A percentile compares a stretch with the other conserved stretches of the same genome.
phyloP scores from a whole-genome alignment of 2,888 invertebrate genomes.

The Xestia sexstrigata region DNA sequence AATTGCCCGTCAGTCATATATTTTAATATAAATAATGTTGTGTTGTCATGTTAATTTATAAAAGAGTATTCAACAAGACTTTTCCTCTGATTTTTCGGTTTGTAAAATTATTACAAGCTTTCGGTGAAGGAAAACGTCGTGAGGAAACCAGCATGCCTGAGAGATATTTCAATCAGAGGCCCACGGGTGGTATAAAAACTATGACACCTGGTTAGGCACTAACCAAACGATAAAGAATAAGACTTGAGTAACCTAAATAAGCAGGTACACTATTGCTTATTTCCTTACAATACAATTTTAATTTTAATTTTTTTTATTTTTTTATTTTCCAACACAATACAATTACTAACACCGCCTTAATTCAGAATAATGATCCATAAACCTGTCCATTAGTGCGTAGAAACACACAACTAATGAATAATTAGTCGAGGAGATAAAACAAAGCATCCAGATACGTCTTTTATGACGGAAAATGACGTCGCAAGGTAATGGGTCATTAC shows the following conservation, averaged over 20 bases:
- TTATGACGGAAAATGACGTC: conserved; percentile 28
- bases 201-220: too few species aligned
- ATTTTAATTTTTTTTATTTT: too few species aligned
- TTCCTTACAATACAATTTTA: too few species aligned
- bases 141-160: too few species aligned
- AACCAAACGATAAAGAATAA: too few species aligned
- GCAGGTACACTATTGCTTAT: not conserved
- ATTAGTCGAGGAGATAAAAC: conserved; percentile 37
- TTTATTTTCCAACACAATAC: conserved; percentile 1
- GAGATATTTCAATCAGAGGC: too few species aligned
- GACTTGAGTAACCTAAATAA: not conserved
- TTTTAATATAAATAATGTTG: not conserved
- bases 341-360: not conserved
- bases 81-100: too few species aligned
- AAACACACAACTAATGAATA: conserved; percentile 12
- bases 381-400: not conserved
- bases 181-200: too few species aligned
- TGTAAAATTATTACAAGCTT: too few species aligned
- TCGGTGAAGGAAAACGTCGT: too few species aligned
- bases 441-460: conserved; percentile 21
- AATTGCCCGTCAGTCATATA: not conserved
- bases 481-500: conserved; percentile 28
- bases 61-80: too few species aligned
- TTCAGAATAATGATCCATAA: conserved; percentile 23
- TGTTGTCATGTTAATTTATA: not conserved